Base-by-base conservation (phyloP, 2,113 vertebrate genomes). In the Taxidea taxus region DNA sequence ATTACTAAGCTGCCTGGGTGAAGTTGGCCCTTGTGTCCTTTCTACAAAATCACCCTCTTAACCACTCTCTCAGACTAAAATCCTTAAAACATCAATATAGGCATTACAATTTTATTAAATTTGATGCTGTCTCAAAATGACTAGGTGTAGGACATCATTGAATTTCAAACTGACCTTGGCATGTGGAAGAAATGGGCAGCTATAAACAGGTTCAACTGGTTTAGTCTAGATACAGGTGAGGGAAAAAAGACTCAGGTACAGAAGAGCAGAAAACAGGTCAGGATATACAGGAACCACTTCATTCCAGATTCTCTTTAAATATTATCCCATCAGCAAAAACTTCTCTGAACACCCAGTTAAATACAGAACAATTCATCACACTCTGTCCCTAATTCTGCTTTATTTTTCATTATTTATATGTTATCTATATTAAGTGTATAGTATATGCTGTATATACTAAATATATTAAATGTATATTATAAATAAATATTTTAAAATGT, bases 161-260 rank as follows among this genome's bases (percentile, higher is more conserved):
- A 77, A 87, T 96, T 96, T 94, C 85, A 91, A 95, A 90, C 54
- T 96, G 66, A 96, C 87, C 82, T 95, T 90, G 66, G 68, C 66
- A 80, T 7, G 16, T 56, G 11, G 42, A 60, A 90, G 81, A 88
- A 97, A 77, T 88, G 56, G 58, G 25, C 49, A 94, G 18, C 64
- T 95, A 54, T 75, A 56, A 90, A 66, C 58, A 95, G 39, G 34
- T 44, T 70, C 78, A 83, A 49, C 49, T 87, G 75, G 68, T 84
- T 95, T 82, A 56, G 62, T 84, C 25, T 56, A 72, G 66, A 86
- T n/a, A 75, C 4, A 80, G 15, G n/a, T 20, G 39, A 86, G n/a
- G 81, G 66, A 80, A 90, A 58, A 94, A 56, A 62, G 44, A 29
- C 37, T 62, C 6, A 37, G 29, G 39, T 39, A 4, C 2, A 82